Percentiles rank a stretch among this genome's conserved stretches.
Evolutionary conservation across 2,888 invertebrate genomes (phyloP).

Genomic region (Pandemis cinnamomeana): DNA sequence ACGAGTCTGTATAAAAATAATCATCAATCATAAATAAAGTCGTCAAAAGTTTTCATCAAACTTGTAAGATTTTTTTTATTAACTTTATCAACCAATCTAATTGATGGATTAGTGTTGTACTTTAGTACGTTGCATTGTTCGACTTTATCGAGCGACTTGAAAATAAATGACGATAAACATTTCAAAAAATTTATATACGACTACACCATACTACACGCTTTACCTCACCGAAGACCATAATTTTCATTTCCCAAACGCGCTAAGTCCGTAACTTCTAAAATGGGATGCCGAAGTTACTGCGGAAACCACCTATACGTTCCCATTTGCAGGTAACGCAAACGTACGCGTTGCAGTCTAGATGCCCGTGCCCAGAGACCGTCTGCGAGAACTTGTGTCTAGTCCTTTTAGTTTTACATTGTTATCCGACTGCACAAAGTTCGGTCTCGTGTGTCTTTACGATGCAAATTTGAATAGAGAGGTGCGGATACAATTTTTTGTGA

Average conservation of each 20-base stretch:
- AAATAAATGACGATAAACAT: not conserved
- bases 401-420: conserved; percentile 50
- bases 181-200: not conserved
- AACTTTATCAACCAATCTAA: no score
- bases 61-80: no score
- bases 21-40: no score
- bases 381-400: conserved; percentile 46
- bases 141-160: not conserved
- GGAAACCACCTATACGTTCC: conserved; percentile 6
- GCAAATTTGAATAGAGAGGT: conserved; percentile 48
- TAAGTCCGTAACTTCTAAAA: conserved; percentile 6
- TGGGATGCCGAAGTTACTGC: conserved; percentile 13
- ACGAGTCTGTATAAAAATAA: no score
- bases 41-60: no score
- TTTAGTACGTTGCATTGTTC: no score
- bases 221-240: not conserved
- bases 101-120: no score
- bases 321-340: conserved; percentile 6
- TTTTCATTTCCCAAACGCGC: not conserved
- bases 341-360: not conserved
- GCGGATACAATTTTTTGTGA: conserved; percentile 27
- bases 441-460: conserved; percentile 47
- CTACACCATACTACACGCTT: not conserved
- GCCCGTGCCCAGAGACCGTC: conserved; percentile 27
- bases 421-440: conserved; percentile 44